Base-by-base conservation (phyloP, 2,888 invertebrate genomes). In the Stenotaenia linearis region DNA sequence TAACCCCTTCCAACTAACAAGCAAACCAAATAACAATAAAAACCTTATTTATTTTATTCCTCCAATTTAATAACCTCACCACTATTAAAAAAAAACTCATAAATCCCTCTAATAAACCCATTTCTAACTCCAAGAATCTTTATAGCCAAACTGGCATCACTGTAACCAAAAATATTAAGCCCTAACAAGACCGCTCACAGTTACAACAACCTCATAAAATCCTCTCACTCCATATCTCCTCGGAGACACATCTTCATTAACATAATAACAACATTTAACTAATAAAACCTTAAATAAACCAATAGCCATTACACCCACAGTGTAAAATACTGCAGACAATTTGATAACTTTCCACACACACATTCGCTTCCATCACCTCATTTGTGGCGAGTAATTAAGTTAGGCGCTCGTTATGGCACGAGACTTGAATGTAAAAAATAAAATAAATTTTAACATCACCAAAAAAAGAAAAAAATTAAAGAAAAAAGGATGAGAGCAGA, bases 301-400 rank as follows among this genome's bases (percentile, higher is more conserved):
- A 69, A 69, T 69, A 69, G n/a, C n/a, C 69, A 28, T 69, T 69
- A 69, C 25, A 28, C 69, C 28, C 0, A 10, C 1, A 10, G 23
- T 28, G 10, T 69, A 28, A 69, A 28, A n/a, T 25, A 23, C 1
- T 69, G 25, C 0, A 28, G 25, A 28, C 28, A 69, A 69, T 28
- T 69, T 69, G 69, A 69, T 69, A 69, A 69, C 6, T 69, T 28
- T 4, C 12, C 9, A 69, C 25, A 28, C 69, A n/a, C n/a, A 50
- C 50, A 9, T 4, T 9, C 5, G 5, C 18, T 28, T 69, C 69
- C 69, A 69, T 69, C 69, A 69, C 25, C 69, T 69, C 69, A 69
- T 69, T 69, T 69, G 69, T 28, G 69, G 69, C 25, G 9, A 12
- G 69, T 69, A 69, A 69, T 69, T 69, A 69, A 28, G 69, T 69